These are phyloP conservation scores for Steinernema scapterisci DNA, from an alignment of 2,888 invertebrate genomes.

Conservation along the genomic window DNA sequence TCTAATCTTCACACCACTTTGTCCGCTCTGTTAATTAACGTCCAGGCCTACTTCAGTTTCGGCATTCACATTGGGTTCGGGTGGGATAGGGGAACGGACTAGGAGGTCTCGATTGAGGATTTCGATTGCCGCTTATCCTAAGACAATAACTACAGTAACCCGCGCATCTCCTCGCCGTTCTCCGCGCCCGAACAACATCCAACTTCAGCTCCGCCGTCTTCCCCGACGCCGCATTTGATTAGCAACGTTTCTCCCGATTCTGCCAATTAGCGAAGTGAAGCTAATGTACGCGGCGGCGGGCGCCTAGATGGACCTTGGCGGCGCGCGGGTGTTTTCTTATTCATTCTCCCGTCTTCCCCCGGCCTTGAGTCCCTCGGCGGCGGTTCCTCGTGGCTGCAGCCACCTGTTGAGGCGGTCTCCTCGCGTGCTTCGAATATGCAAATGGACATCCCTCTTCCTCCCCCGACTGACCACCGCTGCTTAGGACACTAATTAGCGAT, in stretches of 20 bases:
- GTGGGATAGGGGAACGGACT: too few species aligned
- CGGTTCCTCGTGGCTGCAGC: not conserved
- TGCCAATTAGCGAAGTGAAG: slow-evolving; percentile 26
- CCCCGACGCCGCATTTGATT: not conserved
- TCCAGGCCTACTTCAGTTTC: not conserved
- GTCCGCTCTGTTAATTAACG: slow-evolving; percentile 12
- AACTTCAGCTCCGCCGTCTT: not conserved
- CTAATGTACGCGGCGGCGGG: not conserved
- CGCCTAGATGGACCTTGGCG: not conserved
- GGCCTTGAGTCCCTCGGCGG: slow-evolving; percentile 7
- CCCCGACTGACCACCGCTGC: not conserved
- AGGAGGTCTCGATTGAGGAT: too few species aligned
- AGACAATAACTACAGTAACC: too few species aligned
- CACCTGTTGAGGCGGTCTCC: slow-evolving; percentile 18
- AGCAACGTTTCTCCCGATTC: slow-evolving; percentile 19
- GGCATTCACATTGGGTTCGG: not conserved
- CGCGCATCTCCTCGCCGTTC: too few species aligned
- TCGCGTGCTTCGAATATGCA: slow-evolving; percentile 17
- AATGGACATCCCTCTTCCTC: not conserved
- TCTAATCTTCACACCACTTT: slow-evolving; percentile 18
- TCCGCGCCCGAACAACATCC: too few species aligned
- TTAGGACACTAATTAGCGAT: slow-evolving; percentile 17
- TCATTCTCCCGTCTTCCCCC: not conserved
- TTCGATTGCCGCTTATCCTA: too few species aligned
- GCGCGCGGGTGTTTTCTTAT: too few species aligned